Evolutionary conservation across 1,140 invertebrate genomes (phyloP), one percentile per base, ranked within the genome.

Genomic region (Galleria mellonella): DNA sequence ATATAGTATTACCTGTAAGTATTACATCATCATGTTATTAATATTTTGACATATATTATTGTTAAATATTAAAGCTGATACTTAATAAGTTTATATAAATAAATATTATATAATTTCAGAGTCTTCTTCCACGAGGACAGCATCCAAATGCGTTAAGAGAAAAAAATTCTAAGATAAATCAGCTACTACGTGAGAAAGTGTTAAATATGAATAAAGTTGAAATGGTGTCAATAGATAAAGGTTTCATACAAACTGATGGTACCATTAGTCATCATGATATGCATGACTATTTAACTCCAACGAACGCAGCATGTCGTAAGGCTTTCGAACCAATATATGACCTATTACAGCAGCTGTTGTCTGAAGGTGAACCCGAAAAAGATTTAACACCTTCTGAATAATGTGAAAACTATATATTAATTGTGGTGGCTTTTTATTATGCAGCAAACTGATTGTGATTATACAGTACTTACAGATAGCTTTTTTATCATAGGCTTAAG

Each of bases 251-350:
- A 64, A 87, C 88, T 31, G 93, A 95, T 82, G 94, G 93, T 6
- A 90, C 89, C 13, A 95, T 97, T 43, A 93, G 91, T 71, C 93
- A 94, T 69, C 91, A 92, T 65, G 95, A 97, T 72, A 94, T 97
- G 93, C 91, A 92, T 67, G 96, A 97, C 81, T 97, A 96, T 82
- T 88, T 96, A 17, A 93, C 96, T 70, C 88, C 96, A 27, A 96
- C 94, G 1, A 92, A 93, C 79, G 87, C 91, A 40, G 95, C 94
- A 32, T 95, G 95, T 81, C 88, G 90, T 59, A 96, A 96, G 77
- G 92, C 92, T 13, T 94, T 95, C 85, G 93, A 94, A 77, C 92
- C 93, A 27, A 89, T 95, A 27, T 89, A 93, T 83, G 93, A 94
- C 78, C 86, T 94, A 47, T 79, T 95, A 9, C 87, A 90, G 46